A percentile compares a stretch with the other conserved stretches of the same genome.
Conservation (phyloP, 2,113 vertebrate species). For the Vanacampus margaritifer region DNA sequence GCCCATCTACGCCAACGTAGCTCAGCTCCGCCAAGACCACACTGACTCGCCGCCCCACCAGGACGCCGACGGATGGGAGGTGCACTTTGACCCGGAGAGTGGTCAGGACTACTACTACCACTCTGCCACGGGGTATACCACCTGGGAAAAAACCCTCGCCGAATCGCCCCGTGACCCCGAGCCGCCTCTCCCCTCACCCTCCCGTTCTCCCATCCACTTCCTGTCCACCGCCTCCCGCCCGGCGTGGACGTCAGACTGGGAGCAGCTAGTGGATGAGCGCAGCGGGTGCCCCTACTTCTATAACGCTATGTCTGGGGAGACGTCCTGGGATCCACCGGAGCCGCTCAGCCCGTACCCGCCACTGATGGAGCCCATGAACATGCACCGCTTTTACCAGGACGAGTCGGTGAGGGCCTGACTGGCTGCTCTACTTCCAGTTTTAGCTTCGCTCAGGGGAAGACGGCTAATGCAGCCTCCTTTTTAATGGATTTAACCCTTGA, state of each 20-base stretch:
- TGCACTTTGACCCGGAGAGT: conserved; percentile 79
- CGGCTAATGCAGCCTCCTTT: conserved; percentile 54
- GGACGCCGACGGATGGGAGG: conserved; percentile 79
- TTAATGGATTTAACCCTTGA: conserved; percentile 56
- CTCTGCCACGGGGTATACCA: conserved; percentile 79
- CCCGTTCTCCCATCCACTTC: conserved; percentile 31
- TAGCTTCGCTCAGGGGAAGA: conserved; percentile 55
- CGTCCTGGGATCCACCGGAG: conserved; percentile 85
- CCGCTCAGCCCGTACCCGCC: conserved; percentile 40
- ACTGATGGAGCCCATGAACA: conserved; percentile 58
- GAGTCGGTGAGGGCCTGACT: conserved; percentile 62
- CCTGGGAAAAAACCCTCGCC: conserved; percentile 86
- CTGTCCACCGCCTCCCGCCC: conserved; percentile 45
- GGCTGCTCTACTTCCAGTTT: conserved; percentile 65
- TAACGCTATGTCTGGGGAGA: conserved; percentile 84
- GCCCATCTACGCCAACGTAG: conserved; percentile 84
- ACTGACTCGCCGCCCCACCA: conserved; percentile 9
- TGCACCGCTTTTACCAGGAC: conserved; percentile 50
- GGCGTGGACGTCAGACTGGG: conserved; percentile 74
- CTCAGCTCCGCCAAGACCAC: conserved; percentile 66
- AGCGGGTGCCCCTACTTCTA: conserved; percentile 85
- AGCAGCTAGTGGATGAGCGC: conserved; percentile 80
- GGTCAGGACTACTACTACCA: conserved; percentile 90
- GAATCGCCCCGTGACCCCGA: conserved; percentile 57
- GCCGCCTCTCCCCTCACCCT: conserved; percentile 29